Evolutionary conservation across 2,113 vertebrate species (phyloP), one percentile per base, ranked within the genome.

Genomic region (Mesocricetus auratus): DNA sequence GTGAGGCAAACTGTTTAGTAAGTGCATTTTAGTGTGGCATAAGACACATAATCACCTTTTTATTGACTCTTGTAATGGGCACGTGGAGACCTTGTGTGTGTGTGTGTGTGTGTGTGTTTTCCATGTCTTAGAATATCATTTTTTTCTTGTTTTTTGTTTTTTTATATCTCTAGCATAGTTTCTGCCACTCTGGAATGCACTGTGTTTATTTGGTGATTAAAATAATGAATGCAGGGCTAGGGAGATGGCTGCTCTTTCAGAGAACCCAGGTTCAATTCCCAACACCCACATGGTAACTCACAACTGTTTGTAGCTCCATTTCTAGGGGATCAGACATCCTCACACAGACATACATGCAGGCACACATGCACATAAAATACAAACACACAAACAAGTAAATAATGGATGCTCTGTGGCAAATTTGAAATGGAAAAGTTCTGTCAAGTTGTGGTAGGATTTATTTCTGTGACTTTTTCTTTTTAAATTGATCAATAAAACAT

Each of bases 401-500:
- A 56, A 56, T 36, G 68, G 21, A 73, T 73, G 69, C n/a, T 29
- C 42, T 91, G 58, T 24, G 86, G 69, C 31, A 94, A 97, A 92
- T n/a, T 92, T 77, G 71, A 86, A 86, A 91, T 73, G 75, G 71
- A 79, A 94, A 87, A 66, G 64, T 90, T 82, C 73, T n/a, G 0
- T 86, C 7, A 93, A 79, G 9, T 93, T 95, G 15, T 74, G 8
- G 7, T 86, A 86, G 81, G 31, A 94, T 86, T 94, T 89, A 31
- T 92, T 95, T 90, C 58, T 64, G 8, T 95, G 58, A 81, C 47
- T 89, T 87, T 94, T 96, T 88, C 71, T 74, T 77, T 96, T 92
- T 86, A 88, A 92, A 90, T 94, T 79, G 60, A 33, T 94, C 16
- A 93, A 50, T 83, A 73, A 87, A 94, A 53, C 62, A 8, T 95